phyloP scores from a whole-genome alignment of 2,797 vertebrate genomes.

The Stomatorhinus walkeri region DNA sequence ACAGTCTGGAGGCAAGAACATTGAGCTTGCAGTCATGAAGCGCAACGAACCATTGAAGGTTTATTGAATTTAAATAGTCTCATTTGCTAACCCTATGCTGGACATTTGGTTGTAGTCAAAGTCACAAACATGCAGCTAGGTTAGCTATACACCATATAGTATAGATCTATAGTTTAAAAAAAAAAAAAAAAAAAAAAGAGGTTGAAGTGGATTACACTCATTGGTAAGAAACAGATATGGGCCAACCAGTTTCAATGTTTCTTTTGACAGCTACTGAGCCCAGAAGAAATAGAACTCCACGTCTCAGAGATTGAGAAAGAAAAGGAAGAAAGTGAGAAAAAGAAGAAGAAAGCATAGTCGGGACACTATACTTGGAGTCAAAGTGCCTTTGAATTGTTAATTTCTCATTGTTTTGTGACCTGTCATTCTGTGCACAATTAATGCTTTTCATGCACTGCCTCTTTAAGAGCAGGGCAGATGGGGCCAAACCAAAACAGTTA shows the following conservation, averaged over 20 bases:
- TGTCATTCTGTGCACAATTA: not conserved
- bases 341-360: slow-evolving; percentile 59
- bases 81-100: not conserved
- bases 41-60: slow-evolving; percentile 70
- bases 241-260: not conserved
- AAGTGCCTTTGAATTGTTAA: slow-evolving; percentile 1
- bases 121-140: not conserved
- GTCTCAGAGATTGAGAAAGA: slow-evolving; percentile 76
- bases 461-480: not conserved
- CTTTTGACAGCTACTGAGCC: slow-evolving; percentile 60
- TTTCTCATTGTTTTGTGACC: not conserved
- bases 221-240: not conserved
- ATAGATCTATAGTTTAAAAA: not conserved
- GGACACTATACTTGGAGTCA: not conserved
- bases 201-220: not conserved
- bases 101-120: not conserved
- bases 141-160: not conserved
- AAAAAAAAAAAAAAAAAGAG: not conserved
- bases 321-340: slow-evolving; percentile 75
- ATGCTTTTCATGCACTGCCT: not conserved
- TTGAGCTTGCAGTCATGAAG: slow-evolving; percentile 74
- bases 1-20: slow-evolving; percentile 75
- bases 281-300: slow-evolving; percentile 72
- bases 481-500: not conserved
- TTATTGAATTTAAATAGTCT: not conserved